Evolutionary conservation across 2,888 invertebrate genomes (phyloP), one percentile per base, ranked within the genome.

Genomic region (Dromius quadrimaculatus): DNA sequence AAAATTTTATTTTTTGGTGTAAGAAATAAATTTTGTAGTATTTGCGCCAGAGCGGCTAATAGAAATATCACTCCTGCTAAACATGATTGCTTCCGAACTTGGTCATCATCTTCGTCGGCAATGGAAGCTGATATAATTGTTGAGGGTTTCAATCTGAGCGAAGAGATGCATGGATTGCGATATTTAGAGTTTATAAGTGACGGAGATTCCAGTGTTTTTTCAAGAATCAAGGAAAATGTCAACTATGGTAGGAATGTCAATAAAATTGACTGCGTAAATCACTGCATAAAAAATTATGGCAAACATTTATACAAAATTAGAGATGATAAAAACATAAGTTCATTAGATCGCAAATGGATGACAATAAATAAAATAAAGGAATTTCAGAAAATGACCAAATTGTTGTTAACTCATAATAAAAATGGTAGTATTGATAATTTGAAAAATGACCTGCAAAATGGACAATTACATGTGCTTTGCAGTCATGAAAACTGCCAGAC

Each of bases 221-320:
- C n/a, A n/a, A n/a, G n/a, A n/a, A n/a, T n/a, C n/a, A n/a, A n/a
- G 9, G 72, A 77, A 69, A 45, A 43, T n/a, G 70, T 74, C 15
- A 73, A 76, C 1, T 78, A 80, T 72, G 72, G 73, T 0, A 71
- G 4, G 5, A 3, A 41, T 11, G n/a, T 41, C 11, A n/a, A 76
- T 57, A 81, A 79, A 76, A 72, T 79, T 3, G 78, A 80, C 72
- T 80, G 80, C 68, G 70, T 38, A 4, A 79, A 78, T 65, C 78
- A 80, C 69, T 50, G 79, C 13, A 45, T 75, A 5, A 69, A 50
- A 62, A 72, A n/a, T 20, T 72, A 61, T 38, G 28, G 59, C 2
- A 66, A 64, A 19, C 20, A 19, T 38, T 45, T 72, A 8, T 47
- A 59, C 38, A 61, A 61, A 13, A 71, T 71, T 13, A 62, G 50